Conservation (phyloP, 2,113 vertebrate genomes). For the Mustelus asterias region DNA sequence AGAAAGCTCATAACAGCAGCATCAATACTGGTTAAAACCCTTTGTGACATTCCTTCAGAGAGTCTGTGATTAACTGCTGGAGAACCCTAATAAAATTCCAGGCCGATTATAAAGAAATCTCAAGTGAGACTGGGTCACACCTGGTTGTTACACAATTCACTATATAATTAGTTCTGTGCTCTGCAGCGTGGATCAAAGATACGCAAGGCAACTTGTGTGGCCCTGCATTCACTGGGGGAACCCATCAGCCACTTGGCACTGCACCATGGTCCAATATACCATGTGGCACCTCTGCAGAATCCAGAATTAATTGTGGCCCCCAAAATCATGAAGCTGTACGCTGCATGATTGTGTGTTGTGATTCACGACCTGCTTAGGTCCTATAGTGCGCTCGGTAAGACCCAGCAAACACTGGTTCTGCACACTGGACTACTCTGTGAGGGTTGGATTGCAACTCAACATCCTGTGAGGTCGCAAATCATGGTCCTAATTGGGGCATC, state of each 20-base stretch:
- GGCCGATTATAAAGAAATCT: neutral
- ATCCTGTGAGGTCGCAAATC: neutral
- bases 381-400: neutral
- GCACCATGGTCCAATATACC: neutral
- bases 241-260: neutral
- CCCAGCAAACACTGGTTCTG: neutral
- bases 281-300: neutral
- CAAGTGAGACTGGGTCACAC: neutral
- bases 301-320: neutral
- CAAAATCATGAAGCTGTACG: neutral
- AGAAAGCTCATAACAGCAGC: neutral
- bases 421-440: neutral
- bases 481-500: slow-evolving; percentile 8
- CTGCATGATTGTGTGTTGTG: neutral
- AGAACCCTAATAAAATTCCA: neutral
- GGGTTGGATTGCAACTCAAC: neutral
- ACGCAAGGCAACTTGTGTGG: neutral
- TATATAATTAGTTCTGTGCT: neutral
- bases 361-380: neutral
- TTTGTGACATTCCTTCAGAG: neutral
- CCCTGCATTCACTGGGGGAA: neutral
- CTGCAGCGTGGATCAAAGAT: neutral
- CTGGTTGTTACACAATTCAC: neutral
- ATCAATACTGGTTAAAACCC: neutral
- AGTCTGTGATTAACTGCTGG: neutral